Evolutionary conservation across 1,140 invertebrate species (phyloP).

Genomic region (Antheraea mylitta): DNA sequence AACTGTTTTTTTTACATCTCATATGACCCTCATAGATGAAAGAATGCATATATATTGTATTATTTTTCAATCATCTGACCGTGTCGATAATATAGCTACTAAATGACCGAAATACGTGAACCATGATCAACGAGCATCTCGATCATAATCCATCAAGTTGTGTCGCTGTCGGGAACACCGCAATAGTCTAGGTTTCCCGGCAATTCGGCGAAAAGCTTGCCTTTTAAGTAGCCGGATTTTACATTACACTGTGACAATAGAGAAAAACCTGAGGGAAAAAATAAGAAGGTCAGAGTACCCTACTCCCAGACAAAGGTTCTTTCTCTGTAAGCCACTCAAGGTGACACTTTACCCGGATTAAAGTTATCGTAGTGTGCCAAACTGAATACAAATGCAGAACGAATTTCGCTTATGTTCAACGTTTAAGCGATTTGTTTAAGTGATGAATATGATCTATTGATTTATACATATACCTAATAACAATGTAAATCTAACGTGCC

Average conservation of each 20-base stretch:
- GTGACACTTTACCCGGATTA: slow-evolving; percentile 76
- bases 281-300: slow-evolving; percentile 60
- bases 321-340: slow-evolving; percentile 70
- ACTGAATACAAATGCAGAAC: slow-evolving; percentile 72
- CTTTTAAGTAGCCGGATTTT: slow-evolving; percentile 51
- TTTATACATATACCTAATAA: no score
- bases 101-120: slow-evolving; percentile 61
- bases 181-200: slow-evolving; percentile 45
- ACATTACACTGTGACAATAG: slow-evolving; percentile 52
- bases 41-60: no score
- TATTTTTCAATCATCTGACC: slow-evolving; percentile 33
- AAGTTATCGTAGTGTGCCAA: slow-evolving; percentile 72
- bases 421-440: slow-evolving; percentile 32
- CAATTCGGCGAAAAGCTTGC: slow-evolving; percentile 46
- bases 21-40: no score
- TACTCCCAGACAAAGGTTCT: slow-evolving; percentile 65
- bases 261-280: slow-evolving; percentile 59
- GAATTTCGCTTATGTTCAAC: slow-evolving; percentile 22
- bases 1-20: no score
- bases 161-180: slow-evolving; percentile 27
- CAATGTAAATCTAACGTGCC: no score
- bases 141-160: slow-evolving; percentile 70
- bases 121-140: slow-evolving; percentile 68
- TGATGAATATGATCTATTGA: slow-evolving; percentile 24
- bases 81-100: slow-evolving; percentile 30